Percentiles rank a stretch among this genome's conserved stretches.
Conservation (phyloP, 2,888 invertebrate genomes). For the Drosophila dives region DNA sequence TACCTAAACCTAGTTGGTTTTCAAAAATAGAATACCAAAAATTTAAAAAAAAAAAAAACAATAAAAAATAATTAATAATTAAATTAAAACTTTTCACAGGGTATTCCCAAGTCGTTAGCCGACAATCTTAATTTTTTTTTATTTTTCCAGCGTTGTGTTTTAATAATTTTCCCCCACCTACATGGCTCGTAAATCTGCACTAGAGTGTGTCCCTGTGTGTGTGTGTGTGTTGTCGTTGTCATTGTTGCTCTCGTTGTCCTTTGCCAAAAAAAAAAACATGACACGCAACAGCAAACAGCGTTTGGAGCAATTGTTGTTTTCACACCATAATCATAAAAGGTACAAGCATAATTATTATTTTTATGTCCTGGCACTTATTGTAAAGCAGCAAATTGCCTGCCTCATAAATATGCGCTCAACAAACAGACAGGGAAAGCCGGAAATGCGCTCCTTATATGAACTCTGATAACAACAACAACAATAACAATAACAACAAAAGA, state of each 20-base stretch:
- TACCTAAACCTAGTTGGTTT: background rate
- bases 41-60: background rate
- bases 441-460: slow-evolving; percentile 43
- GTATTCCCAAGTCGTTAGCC: background rate
- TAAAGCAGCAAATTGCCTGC: slow-evolving; percentile 80
- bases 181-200: slow-evolving; percentile 76
- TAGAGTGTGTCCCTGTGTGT: slow-evolving; percentile 29
- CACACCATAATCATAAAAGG: slow-evolving; percentile 80
- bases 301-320: slow-evolving; percentile 76
- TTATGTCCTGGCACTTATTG: slow-evolving; percentile 81
- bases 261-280: slow-evolving; percentile 34
- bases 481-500: background rate
- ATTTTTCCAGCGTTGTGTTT: slow-evolving; percentile 60
- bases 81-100: background rate
- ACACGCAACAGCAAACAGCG: slow-evolving; percentile 18
- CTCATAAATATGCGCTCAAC: slow-evolving; percentile 58
- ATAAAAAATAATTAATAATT: background rate
- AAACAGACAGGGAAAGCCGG: slow-evolving; percentile 25
- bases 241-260: slow-evolving; percentile 30
- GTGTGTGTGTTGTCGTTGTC: slow-evolving; percentile 28
- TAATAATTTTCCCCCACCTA: slow-evolving; percentile 78
- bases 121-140: slow-evolving; percentile 1
- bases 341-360: slow-evolving; percentile 82
- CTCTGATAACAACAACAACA: slow-evolving; percentile 36
- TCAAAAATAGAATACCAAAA: background rate